Evolutionary conservation across 2,888 invertebrate genomes (phyloP).

Genomic region (Melanchra persicariae): DNA sequence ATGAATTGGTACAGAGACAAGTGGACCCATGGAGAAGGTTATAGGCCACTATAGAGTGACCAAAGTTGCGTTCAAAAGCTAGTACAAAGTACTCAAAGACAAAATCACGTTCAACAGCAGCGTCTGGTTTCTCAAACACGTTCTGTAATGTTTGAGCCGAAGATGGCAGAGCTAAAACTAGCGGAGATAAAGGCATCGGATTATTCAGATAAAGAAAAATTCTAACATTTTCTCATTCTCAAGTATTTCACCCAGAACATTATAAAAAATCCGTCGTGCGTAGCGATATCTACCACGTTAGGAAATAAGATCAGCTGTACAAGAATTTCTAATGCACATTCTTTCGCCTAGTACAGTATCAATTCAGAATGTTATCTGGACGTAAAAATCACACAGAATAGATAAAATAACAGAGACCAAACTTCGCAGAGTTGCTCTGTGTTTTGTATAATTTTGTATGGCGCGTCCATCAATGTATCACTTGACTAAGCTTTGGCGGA

Average conservation of each 20-base stretch:
- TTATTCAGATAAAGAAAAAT: neutral
- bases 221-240: slow-evolving; percentile 3
- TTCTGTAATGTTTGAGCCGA: neutral
- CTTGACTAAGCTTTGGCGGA: too few species aligned
- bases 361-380: slow-evolving; percentile 52
- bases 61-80: too few species aligned
- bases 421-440: too few species aligned
- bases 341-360: slow-evolving; percentile 44
- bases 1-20: too few species aligned
- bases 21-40: too few species aligned
- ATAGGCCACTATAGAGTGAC: too few species aligned
- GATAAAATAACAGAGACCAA: slow-evolving; percentile 13
- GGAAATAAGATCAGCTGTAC: slow-evolving; percentile 45
- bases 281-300: slow-evolving; percentile 13
- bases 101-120: neutral
- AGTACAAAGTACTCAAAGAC: neutral
- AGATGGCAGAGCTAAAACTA: too few species aligned
- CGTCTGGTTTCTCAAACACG: neutral
- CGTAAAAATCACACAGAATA: slow-evolving; percentile 12
- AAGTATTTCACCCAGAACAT: slow-evolving; percentile 14
- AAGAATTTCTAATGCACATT: slow-evolving; percentile 46
- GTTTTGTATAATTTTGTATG: neutral
- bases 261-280: neutral
- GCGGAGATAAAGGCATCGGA: neutral
- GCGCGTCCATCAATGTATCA: too few species aligned